A percentile compares a stretch with the other conserved stretches of the same genome.
phyloP scores from a whole-genome alignment of 2,888 invertebrate species.

The Sphaerophoria rueppellii region DNA sequence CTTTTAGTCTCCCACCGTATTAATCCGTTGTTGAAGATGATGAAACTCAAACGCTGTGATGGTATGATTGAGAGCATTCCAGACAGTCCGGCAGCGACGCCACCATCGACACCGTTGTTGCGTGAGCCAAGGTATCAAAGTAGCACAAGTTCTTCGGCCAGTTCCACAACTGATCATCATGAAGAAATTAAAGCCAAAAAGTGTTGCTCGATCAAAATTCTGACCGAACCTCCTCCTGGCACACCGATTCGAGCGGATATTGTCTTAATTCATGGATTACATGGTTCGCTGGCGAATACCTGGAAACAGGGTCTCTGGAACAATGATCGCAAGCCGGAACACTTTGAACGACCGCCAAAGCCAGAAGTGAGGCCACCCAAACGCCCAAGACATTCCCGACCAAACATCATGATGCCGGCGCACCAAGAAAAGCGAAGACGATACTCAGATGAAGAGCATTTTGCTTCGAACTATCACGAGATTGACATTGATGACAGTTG shows the following conservation, averaged over 20 bases:
- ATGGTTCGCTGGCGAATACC: constrained; percentile 89
- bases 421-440: constrained; percentile 79
- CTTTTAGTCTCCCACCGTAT: constrained; percentile 80
- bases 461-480: constrained; percentile 37
- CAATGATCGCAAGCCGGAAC: constrained; percentile 80
- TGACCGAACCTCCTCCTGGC: constrained; percentile 80
- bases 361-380: constrained; percentile 81
- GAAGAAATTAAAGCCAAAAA: constrained; percentile 76
- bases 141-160: not conserved
- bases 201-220: constrained; percentile 80
- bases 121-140: constrained; percentile 68
- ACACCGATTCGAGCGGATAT: constrained; percentile 85
- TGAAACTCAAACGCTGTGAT: constrained; percentile 79
- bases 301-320: constrained; percentile 91
- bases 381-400: constrained; percentile 79
- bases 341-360: constrained; percentile 80
- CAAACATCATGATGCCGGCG: constrained; percentile 77
- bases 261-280: constrained; percentile 89
- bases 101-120: constrained; percentile 66
- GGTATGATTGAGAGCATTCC: constrained; percentile 79
- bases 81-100: constrained; percentile 73
- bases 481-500: constrained; percentile 61
- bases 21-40: constrained; percentile 80
- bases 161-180: constrained; percentile 50
- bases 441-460: constrained; percentile 73